Evolutionary conservation across 2,797 vertebrate genomes (phyloP).

Genomic region (Darevskia nairensis): DNA sequence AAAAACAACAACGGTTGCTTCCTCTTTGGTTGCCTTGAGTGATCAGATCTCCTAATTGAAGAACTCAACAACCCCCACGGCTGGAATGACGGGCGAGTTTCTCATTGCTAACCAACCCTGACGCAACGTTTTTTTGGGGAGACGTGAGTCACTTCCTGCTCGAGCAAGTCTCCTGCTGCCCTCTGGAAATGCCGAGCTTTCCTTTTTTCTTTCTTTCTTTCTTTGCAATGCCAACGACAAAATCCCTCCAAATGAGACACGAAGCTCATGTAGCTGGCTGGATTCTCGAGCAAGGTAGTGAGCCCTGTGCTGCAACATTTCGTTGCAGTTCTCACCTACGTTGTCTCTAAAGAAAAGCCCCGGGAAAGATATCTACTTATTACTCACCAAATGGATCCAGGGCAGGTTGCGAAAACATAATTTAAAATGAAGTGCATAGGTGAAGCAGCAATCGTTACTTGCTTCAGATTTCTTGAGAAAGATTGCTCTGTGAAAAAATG

Average conservation of each 20-base stretch:
- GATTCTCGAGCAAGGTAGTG: not conserved
- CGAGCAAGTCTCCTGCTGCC: not conserved
- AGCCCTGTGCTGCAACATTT: not conserved
- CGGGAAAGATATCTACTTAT: not conserved
- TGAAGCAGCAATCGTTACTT: too few relatives aligned
- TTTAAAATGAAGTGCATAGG: too few relatives aligned
- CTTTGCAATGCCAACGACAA: too few relatives aligned
- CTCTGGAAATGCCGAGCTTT: not conserved
- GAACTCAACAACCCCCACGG: not conserved
- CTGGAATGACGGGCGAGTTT: too few relatives aligned
- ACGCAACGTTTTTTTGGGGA: too few relatives aligned
- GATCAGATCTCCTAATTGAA: not conserved
- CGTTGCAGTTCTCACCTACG: not conserved
- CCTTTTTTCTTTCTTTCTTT: too few relatives aligned
- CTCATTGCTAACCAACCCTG: too few relatives aligned
- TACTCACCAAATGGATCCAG: too few relatives aligned
- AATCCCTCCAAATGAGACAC: too few relatives aligned
- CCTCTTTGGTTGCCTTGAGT: not conserved
- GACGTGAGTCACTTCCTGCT: slow-evolving; percentile 8
- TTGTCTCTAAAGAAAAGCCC: not conserved
- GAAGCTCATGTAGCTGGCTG: not conserved
- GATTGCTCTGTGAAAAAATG: too few relatives aligned
- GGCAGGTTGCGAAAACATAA: too few relatives aligned
- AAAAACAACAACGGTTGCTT: not conserved
- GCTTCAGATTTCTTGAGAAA: too few relatives aligned